Evolutionary conservation across 2,797 vertebrate genomes (phyloP), one percentile per base, ranked within the genome.

Genomic region (Peromyscus melanophrys): DNA sequence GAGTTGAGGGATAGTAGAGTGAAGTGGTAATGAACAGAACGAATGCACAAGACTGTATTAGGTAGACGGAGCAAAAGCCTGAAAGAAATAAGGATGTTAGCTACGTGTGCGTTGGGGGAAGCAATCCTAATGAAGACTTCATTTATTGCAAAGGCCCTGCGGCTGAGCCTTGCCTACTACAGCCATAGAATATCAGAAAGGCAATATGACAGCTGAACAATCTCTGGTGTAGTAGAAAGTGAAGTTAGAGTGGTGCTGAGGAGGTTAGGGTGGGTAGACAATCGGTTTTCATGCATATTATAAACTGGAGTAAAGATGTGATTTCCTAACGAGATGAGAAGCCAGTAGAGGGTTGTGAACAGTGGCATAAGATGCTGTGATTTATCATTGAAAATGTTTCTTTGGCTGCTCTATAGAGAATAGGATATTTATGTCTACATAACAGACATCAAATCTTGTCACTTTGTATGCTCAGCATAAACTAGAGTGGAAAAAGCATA

Each of bases 341-440:
- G 34, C 43, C 46, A 90, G 43, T n/a, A 46, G 52, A 65, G 13
- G 14, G 21, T 37, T 67, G n/a, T 90, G 61, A 80, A 27, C 16
- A 90, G 61, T 5, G 6, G 43, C 37, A 43, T 49, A 65, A 78
- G 61, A 78, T 78, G 59, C n/a, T 65, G 40, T 78, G 46, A 52
- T 71, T 92, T 95, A 29, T 76, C 82, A 87, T 94, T 95, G 73
- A 87, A 96, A 83, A 85, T 46, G 73, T 85, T 61, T 46, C 55
- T 87, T 92, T 83, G 61, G n/a, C 17, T 89, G 49, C 19, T 83
- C 23, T 92, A 31, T 17, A 82, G 78, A 91, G 61, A 91, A 89
- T 92, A 76, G 11, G 69, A 78, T 96, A 77, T 90, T 80, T 80
- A 16, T 8, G 1, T 80, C n/a, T 71, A 16, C 43, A 73, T 78